A percentile compares a stretch with the other conserved stretches of the same genome.
Evolutionary conservation across 2,113 vertebrate genomes (phyloP).

Genomic region (Illadopsis cleaveri): DNA sequence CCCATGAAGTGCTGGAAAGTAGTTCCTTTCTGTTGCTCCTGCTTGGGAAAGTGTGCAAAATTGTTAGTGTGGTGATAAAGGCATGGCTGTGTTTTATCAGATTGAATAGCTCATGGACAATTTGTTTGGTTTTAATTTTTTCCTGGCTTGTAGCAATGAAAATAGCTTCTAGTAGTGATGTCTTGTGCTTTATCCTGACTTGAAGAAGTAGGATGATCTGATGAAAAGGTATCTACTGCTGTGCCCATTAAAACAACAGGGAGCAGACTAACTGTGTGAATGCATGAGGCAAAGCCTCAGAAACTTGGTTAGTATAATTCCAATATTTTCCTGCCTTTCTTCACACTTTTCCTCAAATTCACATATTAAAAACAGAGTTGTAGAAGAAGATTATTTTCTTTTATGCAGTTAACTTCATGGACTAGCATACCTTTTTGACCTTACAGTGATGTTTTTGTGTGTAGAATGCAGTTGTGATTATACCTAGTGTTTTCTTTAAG

Average conservation of each 20-base stretch:
- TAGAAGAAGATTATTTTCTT: background rate
- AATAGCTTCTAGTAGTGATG: background rate
- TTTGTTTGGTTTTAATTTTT: background rate
- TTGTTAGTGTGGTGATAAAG: background rate
- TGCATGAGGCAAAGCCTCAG: background rate
- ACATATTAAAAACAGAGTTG: background rate
- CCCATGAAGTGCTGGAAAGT: background rate
- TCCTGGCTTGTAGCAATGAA: background rate
- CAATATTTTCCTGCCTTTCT: background rate
- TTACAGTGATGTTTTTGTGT: background rate
- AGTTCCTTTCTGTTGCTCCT: background rate
- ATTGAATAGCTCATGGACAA: background rate
- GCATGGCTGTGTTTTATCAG: background rate
- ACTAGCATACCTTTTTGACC: background rate
- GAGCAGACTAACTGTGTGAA: background rate
- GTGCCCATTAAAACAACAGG: background rate
- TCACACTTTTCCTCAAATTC: background rate
- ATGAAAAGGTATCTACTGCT: background rate
- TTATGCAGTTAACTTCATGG: background rate
- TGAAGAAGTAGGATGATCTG: background rate
- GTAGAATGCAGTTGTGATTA: background rate
- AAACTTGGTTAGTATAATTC: background rate
- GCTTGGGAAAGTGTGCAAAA: background rate
- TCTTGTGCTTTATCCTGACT: background rate
- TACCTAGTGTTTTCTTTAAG: background rate